Base-by-base conservation (phyloP, 2,113 vertebrate species). In the Nanger granti region DNA sequence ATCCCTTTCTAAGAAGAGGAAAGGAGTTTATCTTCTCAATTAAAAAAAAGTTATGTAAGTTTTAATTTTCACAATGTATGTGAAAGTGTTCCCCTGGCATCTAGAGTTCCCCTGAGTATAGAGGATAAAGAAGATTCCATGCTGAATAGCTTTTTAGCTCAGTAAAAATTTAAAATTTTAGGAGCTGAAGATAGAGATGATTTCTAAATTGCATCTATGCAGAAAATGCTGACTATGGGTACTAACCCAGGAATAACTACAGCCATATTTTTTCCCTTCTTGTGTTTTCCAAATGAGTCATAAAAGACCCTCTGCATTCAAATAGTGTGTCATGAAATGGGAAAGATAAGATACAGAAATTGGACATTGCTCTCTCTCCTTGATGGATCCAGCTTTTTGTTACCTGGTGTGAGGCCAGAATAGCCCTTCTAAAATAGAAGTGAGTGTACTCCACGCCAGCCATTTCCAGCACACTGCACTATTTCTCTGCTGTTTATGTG, bases 201-300 rank as follows among this genome's bases (percentile, higher is more conserved):
- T 97, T 97, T 98, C 79, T 28, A 97, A 93, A 96, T 34, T 89
- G 87, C 88, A 73, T 95, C 76, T 96, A 83, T 96, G 66, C 80
- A 97, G 93, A 97, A 97, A 94, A 92, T 94, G 93, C 96, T 97
- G 95, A 97, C 93, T 96, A 12, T 79, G 80, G 86, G 37, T 92
- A 94, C 92, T 80, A 85, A 80, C 79, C 87, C 95, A 95, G 59
- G 87, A 98, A 98, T 97, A 98, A 97, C 55, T 87, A 94, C 44
- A 94, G 54, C 4, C 66, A 89, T 94, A 95, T 91, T 76, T 76
- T 69, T 86, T 20, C 31, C 80, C 79, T 95, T 93, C 49, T 82
- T 94, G 41, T 64, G 87, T 96, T 98, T 98, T 98, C 94, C 95
- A 97, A 92, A 90, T 97, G 95, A 97, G 10, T 98, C 93, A 96